A percentile compares a stretch with the other conserved stretches of the same genome.
Conservation (phyloP, 2,797 vertebrate species). For the Catharus ustulatus region DNA sequence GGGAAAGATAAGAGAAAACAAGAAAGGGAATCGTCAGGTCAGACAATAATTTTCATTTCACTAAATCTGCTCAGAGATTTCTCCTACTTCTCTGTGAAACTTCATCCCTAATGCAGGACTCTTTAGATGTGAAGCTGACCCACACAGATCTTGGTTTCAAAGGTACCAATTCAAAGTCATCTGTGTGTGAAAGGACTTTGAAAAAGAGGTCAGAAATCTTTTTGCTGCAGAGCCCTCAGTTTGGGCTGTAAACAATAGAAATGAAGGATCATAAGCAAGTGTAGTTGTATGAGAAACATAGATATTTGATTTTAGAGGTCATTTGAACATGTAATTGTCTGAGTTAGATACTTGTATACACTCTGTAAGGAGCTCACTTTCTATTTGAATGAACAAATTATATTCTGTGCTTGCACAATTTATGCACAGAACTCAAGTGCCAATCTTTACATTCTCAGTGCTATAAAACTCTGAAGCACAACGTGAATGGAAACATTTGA, state of each 20-base stretch:
- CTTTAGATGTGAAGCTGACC: background rate
- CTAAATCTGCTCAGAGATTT: background rate
- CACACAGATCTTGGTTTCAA: background rate
- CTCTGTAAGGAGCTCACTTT: background rate
- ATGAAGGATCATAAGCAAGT: background rate
- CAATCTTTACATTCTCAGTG: background rate
- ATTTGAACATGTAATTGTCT: background rate
- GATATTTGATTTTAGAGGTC: background rate
- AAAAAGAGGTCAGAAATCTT: background rate
- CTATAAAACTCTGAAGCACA: background rate
- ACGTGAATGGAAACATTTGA: background rate
- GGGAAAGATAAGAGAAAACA: background rate
- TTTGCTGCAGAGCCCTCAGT: background rate
- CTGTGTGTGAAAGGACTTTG: background rate
- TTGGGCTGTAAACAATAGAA: background rate
- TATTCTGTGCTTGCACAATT: background rate
- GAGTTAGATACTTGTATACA: background rate
- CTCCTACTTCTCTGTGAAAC: background rate
- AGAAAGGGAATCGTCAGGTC: background rate
- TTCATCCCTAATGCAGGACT: background rate
- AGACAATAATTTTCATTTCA: background rate
- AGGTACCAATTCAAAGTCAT: background rate
- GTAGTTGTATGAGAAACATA: background rate
- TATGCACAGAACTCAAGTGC: background rate
- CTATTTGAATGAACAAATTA: background rate